phyloP scores from a whole-genome alignment of 2,797 vertebrate species.

The Scyliorhinus canicula region DNA sequence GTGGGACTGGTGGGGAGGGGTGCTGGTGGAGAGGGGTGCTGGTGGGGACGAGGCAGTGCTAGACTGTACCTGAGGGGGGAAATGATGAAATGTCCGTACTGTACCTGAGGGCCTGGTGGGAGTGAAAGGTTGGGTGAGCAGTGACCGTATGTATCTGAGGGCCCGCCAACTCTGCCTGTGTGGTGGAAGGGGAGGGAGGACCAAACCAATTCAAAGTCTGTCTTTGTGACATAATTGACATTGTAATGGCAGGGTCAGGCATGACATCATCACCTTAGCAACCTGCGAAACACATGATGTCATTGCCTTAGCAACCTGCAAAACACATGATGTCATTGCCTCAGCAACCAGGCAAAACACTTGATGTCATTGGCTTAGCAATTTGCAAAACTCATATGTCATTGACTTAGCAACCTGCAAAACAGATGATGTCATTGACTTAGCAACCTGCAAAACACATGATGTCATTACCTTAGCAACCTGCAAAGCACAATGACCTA shows the following conservation, averaged over 20 bases:
- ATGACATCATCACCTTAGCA: too few species aligned
- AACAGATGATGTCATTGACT: background rate
- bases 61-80: too few species aligned
- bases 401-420: background rate
- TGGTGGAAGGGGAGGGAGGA: background rate
- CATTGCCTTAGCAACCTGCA: background rate
- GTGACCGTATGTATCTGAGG: constrained; percentile 4
- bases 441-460: background rate
- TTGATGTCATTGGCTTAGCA: background rate
- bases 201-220: background rate
- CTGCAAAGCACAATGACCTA: background rate
- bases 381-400: background rate
- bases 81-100: too few species aligned
- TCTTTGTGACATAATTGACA: background rate
- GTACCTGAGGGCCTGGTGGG: too few species aligned
- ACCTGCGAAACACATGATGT: background rate
- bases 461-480: background rate
- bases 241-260: too few species aligned
- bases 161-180: background rate
- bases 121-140: background rate
- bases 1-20: too few species aligned
- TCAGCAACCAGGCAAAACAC: background rate
- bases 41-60: too few species aligned
- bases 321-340: background rate
- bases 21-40: too few species aligned